These are phyloP conservation scores for Tetramorium simillimum DNA, from an alignment of 1,140 invertebrate species.

Conservation along the genomic window DNA sequence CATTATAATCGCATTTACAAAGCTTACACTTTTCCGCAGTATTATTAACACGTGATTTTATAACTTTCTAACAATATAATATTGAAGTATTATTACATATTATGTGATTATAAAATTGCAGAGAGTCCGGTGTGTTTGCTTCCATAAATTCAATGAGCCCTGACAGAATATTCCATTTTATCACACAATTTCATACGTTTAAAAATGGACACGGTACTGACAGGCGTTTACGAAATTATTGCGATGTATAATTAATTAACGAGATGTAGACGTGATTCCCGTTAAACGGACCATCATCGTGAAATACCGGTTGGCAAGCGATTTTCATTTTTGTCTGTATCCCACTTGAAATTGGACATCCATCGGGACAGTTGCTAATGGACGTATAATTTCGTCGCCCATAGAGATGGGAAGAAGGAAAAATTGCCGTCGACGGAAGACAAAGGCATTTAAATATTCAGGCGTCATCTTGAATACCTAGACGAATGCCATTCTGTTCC, in stretches of 20 bases:
- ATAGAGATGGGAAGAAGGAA: neutral
- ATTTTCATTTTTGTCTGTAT: constrained; percentile 30
- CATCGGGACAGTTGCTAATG: constrained; percentile 35
- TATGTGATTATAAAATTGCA: neutral
- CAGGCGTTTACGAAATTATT: constrained; percentile 26
- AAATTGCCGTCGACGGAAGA: neutral
- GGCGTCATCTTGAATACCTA: constrained; percentile 15
- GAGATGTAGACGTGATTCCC: neutral
- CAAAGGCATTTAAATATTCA: constrained; percentile 65
- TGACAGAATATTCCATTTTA: constrained; percentile 10
- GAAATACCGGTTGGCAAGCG: constrained; percentile 8
- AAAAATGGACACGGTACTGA: constrained; percentile 22
- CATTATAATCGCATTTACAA: neutral
- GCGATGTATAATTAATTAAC: constrained; percentile 42
- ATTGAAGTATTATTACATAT: neutral
- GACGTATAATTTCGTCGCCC: constrained; percentile 32
- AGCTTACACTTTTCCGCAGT: neutral
- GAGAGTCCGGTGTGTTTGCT: neutral
- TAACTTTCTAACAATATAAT: neutral
- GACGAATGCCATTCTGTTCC: constrained; percentile 17
- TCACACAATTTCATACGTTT: constrained; percentile 18
- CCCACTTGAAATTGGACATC: constrained; percentile 17
- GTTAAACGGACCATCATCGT: constrained; percentile 13
- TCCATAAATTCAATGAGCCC: neutral
- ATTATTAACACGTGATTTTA: neutral